These are phyloP conservation scores for Pterophyllum scalare DNA, from an alignment of 2,113 vertebrate genomes.

Conservation along the genomic window DNA sequence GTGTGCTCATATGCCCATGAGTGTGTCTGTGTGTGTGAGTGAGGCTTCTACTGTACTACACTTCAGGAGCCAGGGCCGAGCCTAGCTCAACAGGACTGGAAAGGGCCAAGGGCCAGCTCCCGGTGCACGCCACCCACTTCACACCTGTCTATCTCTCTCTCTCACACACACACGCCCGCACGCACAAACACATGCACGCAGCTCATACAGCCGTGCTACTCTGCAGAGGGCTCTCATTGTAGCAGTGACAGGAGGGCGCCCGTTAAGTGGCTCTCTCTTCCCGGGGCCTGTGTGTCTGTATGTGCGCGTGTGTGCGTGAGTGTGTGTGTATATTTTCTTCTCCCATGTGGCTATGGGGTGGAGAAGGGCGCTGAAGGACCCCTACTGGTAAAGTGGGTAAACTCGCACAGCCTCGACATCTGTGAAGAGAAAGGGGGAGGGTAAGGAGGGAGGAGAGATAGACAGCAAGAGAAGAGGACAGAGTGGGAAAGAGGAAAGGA, in stretches of 20 bases:
- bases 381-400: constrained; percentile 87
- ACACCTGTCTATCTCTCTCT: constrained; percentile 68
- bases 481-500: constrained; percentile 70
- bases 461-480: constrained; percentile 60
- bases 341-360: constrained; percentile 76
- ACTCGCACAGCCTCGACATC: constrained; percentile 81
- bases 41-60: constrained; percentile 53
- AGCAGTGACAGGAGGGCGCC: constrained; percentile 76
- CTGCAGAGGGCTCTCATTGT: constrained; percentile 72
- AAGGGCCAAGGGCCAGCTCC: constrained; percentile 68
- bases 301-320: constrained; percentile 24
- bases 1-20: constrained; percentile 42
- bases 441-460: constrained; percentile 69
- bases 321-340: constrained; percentile 42
- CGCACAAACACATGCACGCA: background rate
- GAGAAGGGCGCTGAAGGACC: constrained; percentile 85
- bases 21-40: constrained; percentile 20
- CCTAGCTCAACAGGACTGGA: constrained; percentile 44
- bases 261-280: constrained; percentile 77
- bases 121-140: constrained; percentile 65
- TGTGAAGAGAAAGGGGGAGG: constrained; percentile 72
- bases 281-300: constrained; percentile 59
- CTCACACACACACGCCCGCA: background rate
- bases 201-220: constrained; percentile 54
- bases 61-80: constrained; percentile 57